Base-by-base conservation (phyloP, 2,888 invertebrate species). In the Pedicia rivosa region DNA sequence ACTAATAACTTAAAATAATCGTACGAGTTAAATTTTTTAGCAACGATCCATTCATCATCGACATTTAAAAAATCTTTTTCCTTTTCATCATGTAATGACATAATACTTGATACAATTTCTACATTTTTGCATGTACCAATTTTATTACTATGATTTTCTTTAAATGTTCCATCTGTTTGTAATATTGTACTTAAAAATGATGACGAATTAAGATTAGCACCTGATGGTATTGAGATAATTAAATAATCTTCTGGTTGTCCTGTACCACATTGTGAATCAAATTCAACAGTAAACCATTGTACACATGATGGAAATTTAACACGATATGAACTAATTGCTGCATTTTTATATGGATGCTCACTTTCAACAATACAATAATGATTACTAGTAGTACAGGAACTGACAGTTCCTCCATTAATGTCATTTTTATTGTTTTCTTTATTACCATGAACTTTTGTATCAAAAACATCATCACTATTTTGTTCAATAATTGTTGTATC, bases 291-390 rank as follows among this genome's bases (percentile, higher is more conserved):
- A 53, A 97, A 68, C 86, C 94, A 94, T 45, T 84, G 80, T 1
- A 97, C 87, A 44, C 71, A 71, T 3, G 78, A 67, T 1, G 94
- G 91, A 62, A 97, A 95, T 27, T 78, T 68, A 7, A 94, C 90
- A 57, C 82, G 81, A 60, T 82, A 87, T 54, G 86, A 84, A 27
- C 79, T 75, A 22, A 91, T 79, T 13, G 79, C 72, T 2, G 90
- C 79, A 27, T 87, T 80, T 57, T 84, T 84, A 61, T 97, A 97
- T 0, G 97, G 97, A 66, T 97, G 97, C 27, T 92, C 91, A 56
- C 92, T 92, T 63, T 97, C 95, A 2, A 92, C 75, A 68, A 87
- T 78, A 4, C 88, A 82, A 56, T 87, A 91, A 62, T 86, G 84
- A 51, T 80, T 77, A 41, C 86, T 82, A 2, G 87, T 84, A 17